These are phyloP conservation scores for Sander lucioperca DNA, from an alignment of 2,113 vertebrate genomes.

Conservation along the genomic window DNA sequence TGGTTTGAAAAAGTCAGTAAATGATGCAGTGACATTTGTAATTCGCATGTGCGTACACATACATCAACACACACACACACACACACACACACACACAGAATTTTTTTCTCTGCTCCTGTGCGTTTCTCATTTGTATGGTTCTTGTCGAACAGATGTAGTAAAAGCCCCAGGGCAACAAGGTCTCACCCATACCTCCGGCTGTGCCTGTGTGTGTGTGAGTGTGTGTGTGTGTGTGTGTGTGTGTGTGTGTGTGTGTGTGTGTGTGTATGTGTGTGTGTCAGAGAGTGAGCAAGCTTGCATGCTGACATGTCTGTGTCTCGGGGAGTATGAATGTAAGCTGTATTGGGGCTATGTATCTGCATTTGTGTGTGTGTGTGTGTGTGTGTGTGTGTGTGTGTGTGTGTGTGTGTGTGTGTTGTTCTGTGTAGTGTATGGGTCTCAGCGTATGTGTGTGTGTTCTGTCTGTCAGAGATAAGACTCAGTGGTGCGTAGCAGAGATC, in stretches of 20 bases:
- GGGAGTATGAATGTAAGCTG: slow-evolving; percentile 8
- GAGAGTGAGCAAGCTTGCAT: neutral
- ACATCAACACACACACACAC: neutral
- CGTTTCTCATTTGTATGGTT: slow-evolving; percentile 62
- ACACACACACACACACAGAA: slow-evolving; percentile 38
- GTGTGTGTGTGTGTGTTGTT: neutral
- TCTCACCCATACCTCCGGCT: slow-evolving; percentile 47
- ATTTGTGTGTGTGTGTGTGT: slow-evolving; percentile 14
- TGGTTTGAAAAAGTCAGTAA: neutral
- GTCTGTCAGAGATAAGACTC: slow-evolving; percentile 77
- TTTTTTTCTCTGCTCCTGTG: slow-evolving; percentile 49
- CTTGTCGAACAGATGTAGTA: slow-evolving; percentile 66
- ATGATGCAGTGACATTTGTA: neutral
- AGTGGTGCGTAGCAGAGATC: slow-evolving; percentile 67
- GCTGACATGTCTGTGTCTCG: slow-evolving; percentile 22
- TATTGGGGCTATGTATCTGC: neutral
- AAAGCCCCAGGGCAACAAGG: slow-evolving; percentile 62
- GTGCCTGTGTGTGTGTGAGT: slow-evolving; percentile 22
- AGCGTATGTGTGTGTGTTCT: slow-evolving; percentile 51
- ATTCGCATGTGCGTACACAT: neutral
- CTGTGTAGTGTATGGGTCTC: neutral
- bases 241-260: slow-evolving; percentile 21
- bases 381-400: slow-evolving; percentile 21
- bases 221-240: slow-evolving; percentile 28
- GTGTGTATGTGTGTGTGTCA: slow-evolving; percentile 6